These are phyloP conservation scores for Drosophila nr. perissopoda DNA, from an alignment of 2,888 invertebrate genomes.

Conservation along the genomic window DNA sequence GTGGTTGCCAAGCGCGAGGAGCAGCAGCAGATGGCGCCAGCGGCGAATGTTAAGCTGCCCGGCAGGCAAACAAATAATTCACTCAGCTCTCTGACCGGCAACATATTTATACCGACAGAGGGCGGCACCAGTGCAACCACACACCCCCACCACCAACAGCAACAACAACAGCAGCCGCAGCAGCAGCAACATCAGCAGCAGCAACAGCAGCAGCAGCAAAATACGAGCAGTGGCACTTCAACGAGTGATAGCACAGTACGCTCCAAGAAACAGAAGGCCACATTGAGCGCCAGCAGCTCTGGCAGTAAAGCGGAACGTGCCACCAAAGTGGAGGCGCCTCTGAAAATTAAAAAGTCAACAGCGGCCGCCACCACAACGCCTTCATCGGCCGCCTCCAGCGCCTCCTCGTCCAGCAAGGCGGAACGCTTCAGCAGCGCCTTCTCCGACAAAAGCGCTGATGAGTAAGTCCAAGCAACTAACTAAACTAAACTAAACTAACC, in stretches of 20 bases:
- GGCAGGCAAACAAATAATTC: constrained; percentile 95
- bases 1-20: constrained; percentile 52
- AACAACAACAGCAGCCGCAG: neutral
- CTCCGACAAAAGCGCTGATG: constrained; percentile 82
- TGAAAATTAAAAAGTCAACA: constrained; percentile 44
- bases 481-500: constrained; percentile 4
- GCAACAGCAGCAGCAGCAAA: constrained; percentile 55
- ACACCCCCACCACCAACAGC: constrained; percentile 52
- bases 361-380: constrained; percentile 31
- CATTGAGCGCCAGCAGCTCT: constrained; percentile 27
- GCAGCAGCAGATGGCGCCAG: constrained; percentile 82
- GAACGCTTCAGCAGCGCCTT: constrained; percentile 66
- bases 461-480: constrained; percentile 72
- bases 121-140: constrained; percentile 50
- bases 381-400: constrained; percentile 57
- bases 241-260: constrained; percentile 46
- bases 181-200: constrained; percentile 50
- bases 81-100: constrained; percentile 92
- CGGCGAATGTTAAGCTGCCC: constrained; percentile 85
- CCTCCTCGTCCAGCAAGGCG: constrained; percentile 67
- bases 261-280: constrained; percentile 60
- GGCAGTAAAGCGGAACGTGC: constrained; percentile 48
- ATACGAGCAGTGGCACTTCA: constrained; percentile 21
- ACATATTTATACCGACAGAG: constrained; percentile 89
- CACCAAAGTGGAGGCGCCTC: constrained; percentile 49